Evolutionary conservation across 1,140 invertebrate species (phyloP).

Genomic region (Ceratoteleas bidentatus): DNA sequence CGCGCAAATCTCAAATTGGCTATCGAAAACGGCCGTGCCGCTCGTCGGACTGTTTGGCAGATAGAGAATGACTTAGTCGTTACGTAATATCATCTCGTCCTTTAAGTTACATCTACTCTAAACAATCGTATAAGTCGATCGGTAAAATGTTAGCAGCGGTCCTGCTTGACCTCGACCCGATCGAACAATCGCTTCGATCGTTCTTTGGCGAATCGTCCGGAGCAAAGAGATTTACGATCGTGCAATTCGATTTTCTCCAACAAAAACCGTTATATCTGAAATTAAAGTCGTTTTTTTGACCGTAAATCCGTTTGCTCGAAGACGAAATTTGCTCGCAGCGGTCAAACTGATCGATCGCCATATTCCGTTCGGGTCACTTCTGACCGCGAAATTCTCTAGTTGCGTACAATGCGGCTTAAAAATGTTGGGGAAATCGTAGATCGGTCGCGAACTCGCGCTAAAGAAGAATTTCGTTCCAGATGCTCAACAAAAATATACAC

Average conservation of each 20-base stretch:
- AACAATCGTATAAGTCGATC: conserved; percentile 44
- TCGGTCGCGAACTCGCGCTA: too few species aligned
- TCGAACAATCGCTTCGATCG: background rate
- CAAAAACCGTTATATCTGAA: too few species aligned
- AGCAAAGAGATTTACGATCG: background rate
- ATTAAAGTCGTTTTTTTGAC: too few species aligned
- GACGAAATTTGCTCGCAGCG: too few species aligned
- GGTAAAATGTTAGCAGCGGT: conserved; percentile 35
- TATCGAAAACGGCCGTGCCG: conserved; percentile 25
- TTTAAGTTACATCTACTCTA: conserved; percentile 54
- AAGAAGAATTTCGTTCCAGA: background rate
- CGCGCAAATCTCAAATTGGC: conserved; percentile 7
- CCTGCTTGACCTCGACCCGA: background rate
- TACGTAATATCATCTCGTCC: conserved; percentile 33
- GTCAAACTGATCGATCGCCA: too few species aligned
- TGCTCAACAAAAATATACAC: conserved; percentile 34
- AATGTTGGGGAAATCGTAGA: too few species aligned
- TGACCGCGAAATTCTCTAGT: too few species aligned
- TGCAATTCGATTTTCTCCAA: too few species aligned
- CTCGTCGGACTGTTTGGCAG: conserved; percentile 45
- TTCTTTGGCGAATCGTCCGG: background rate
- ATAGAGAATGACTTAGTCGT: conserved; percentile 27
- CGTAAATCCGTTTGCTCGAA: too few species aligned
- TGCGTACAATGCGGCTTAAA: too few species aligned
- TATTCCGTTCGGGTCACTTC: too few species aligned